phyloP scores from a whole-genome alignment of 2,797 vertebrate species.

The Micropoecilia bifurca region DNA sequence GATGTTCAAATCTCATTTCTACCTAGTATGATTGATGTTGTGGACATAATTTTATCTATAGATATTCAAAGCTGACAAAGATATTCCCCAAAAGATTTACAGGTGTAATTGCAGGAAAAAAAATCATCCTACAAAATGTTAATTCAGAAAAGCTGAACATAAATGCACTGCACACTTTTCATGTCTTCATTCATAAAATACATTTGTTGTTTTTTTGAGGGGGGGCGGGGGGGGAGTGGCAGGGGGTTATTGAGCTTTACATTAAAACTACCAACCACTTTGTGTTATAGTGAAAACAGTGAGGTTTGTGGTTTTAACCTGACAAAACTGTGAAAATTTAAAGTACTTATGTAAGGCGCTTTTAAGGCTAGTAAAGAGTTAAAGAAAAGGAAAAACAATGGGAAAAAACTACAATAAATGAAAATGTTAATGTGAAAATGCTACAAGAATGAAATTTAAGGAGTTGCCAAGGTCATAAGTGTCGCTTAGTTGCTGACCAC shows the following conservation, averaged over 20 bases:
- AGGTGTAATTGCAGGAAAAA: not conserved
- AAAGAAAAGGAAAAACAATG: not conserved
- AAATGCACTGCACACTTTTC: not conserved
- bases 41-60: too few relatives aligned
- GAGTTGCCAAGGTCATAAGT: constrained; percentile 25
- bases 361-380: not conserved
- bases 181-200: not conserved
- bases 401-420: not conserved
- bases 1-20: too few relatives aligned
- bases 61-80: not conserved
- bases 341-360: not conserved
- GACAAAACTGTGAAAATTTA: not conserved
- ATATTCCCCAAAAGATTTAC: not conserved
- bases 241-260: not conserved
- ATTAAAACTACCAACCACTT: not conserved
- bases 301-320: not conserved
- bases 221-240: too few relatives aligned
- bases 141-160: not conserved
- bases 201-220: too few relatives aligned
- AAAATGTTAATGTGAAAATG: not conserved
- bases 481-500: constrained; percentile 11
- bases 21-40: too few relatives aligned
- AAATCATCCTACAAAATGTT: not conserved
- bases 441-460: constrained; percentile 8
- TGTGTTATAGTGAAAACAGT: not conserved